A percentile compares a stretch with the other conserved stretches of the same genome.
Conservation (phyloP, 2,113 vertebrate species). For the Cinclus cinclus region DNA sequence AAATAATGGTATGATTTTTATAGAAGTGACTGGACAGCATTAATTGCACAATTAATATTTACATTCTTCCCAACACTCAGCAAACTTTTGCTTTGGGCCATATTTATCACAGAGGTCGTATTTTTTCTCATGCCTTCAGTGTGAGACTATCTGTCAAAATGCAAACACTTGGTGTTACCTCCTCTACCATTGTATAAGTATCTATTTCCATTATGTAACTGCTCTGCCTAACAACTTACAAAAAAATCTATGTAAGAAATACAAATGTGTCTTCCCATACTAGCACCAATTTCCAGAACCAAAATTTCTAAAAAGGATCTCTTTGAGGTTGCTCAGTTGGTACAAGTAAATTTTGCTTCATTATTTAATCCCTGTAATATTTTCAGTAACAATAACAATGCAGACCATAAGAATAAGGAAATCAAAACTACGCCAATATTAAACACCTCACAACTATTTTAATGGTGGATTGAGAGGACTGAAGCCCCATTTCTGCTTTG, state of each 20-base stretch:
- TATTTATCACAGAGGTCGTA: background rate
- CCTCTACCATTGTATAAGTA: background rate
- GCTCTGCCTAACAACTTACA: background rate
- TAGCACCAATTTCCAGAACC: background rate
- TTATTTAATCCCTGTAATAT: background rate
- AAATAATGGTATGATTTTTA: constrained; percentile 45
- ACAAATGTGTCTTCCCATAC: background rate
- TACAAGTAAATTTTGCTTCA: background rate
- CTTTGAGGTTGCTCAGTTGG: background rate
- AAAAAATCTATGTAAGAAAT: background rate
- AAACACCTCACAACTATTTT: background rate
- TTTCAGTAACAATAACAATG: background rate
- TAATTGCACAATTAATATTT: constrained; percentile 65
- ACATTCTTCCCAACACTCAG: constrained; percentile 20
- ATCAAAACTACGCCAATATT: background rate
- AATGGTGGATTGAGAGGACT: background rate
- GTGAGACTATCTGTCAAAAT: background rate
- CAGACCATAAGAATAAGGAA: background rate
- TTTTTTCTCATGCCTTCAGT: background rate
- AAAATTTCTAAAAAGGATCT: background rate
- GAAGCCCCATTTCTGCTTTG: background rate
- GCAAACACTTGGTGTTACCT: background rate
- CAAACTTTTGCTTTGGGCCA: background rate
- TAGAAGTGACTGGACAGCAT: constrained; percentile 45
- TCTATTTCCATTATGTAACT: background rate